phyloP scores from a whole-genome alignment of 1,140 invertebrate genomes.

The Pachypsylla venusta region DNA sequence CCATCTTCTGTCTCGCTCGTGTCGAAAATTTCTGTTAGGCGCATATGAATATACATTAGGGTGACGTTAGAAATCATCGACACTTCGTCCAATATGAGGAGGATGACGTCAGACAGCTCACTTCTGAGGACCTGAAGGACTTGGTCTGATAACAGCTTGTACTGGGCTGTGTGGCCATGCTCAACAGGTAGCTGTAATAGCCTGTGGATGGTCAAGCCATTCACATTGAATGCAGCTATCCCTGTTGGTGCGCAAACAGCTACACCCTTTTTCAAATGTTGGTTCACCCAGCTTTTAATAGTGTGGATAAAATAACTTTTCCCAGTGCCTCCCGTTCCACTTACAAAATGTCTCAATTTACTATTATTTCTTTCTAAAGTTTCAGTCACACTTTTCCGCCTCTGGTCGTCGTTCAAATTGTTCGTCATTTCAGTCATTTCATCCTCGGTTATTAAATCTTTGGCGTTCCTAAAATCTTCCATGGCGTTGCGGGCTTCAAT shows the following conservation, averaged over 20 bases:
- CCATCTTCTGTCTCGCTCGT: constrained; percentile 18
- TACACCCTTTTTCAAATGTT: constrained; percentile 21
- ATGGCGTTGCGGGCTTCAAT: constrained; percentile 21
- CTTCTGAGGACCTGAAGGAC: constrained; percentile 23
- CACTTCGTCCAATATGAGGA: constrained; percentile 28
- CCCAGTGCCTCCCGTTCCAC: constrained; percentile 21
- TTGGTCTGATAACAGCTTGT: constrained; percentile 19
- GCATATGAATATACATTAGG: constrained; percentile 19
- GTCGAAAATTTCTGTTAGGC: constrained; percentile 20
- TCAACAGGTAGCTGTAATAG: constrained; percentile 22
- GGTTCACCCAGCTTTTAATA: constrained; percentile 17
- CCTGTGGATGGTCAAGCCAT: constrained; percentile 23
- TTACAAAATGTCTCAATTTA: constrained; percentile 14
- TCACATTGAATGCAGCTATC: constrained; percentile 25
- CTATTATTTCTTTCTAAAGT: background rate
- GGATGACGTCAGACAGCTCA: constrained; percentile 23
- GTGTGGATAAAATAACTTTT: constrained; percentile 23
- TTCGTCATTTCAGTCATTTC: constrained; percentile 21
- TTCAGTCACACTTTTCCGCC: constrained; percentile 19
- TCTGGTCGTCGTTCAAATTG: constrained; percentile 25
- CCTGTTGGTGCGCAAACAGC: constrained; percentile 24
- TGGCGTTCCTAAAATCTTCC: constrained; percentile 23
- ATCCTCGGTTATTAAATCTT: constrained; percentile 17
- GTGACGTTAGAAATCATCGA: constrained; percentile 29
- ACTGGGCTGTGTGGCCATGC: constrained; percentile 20